Evolutionary conservation across 1,140 invertebrate genomes (phyloP), one percentile per base, ranked within the genome.

Genomic region (Dreissena polymorpha): DNA sequence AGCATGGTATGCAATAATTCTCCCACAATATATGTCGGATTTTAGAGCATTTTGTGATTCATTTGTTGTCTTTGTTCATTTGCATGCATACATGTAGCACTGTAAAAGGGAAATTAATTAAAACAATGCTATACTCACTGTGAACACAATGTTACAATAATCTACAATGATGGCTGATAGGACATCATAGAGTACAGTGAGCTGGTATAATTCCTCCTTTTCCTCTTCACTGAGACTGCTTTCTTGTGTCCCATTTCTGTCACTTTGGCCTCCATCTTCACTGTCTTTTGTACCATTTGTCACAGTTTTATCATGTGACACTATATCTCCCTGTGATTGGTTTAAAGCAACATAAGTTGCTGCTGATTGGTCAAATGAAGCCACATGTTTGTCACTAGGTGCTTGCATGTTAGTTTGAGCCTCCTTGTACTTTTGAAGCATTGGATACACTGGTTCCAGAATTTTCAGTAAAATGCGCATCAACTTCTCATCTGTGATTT

Each of bases 391-490:
- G 18, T 68, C 25, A 71, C 68, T 51, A 39, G 71, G 29, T 72
- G 55, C 21, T 8, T 72, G 27, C 13, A 27, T 12, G 23, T 10
- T 10, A 12, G 18, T 68, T 18, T 21, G 53, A 57, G 71, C 73
- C 49, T 73, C 71, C 25, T 25, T 64, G 51, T 82, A 82, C 51
- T 68, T 73, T 53, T 74, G 25, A 55, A 82, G 27, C 79, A 74
- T 82, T 25, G 79, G 79, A 50, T 82, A 82, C 14, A 82, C 25
- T 21, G 79, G 79, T 23, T 82, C 79, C 53, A 82, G 57, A 57
- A 82, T 82, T 53, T 82, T 82, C 39, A 82, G 63, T 25, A 82
- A 27, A 21, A 82, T 82, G 29, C 79, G 53, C 25, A 82, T 82
- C 12, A 82, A 49, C 16, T 16, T 64, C n/a, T 82, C 79, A 82